phyloP scores from a whole-genome alignment of 2,888 invertebrate species.

The Limnephilus marmoratus region DNA sequence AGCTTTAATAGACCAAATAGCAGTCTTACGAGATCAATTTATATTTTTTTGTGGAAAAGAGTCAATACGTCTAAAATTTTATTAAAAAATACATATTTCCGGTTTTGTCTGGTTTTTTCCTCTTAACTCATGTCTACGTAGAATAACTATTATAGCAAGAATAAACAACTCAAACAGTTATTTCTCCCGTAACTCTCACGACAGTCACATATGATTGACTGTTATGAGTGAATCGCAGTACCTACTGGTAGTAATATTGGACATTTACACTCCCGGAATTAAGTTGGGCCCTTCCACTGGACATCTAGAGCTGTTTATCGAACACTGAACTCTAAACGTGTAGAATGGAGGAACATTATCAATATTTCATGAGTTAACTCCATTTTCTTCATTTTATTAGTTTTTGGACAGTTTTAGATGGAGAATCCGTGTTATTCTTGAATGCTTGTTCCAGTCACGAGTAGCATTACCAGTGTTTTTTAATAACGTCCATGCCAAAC shows the following conservation, averaged over 20 bases:
- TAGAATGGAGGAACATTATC: neutral
- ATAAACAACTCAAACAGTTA: slow-evolving; percentile 53
- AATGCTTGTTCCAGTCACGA: too few relatives aligned
- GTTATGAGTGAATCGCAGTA: slow-evolving; percentile 27
- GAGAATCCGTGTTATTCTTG: too few relatives aligned
- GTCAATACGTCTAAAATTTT: too few relatives aligned
- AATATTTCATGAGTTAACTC: neutral
- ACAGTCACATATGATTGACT: slow-evolving; percentile 28
- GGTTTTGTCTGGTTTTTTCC: neutral
- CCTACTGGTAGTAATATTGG: neutral
- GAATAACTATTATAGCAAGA: neutral
- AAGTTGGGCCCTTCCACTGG: neutral
- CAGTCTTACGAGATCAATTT: too few relatives aligned
- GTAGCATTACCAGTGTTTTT: too few relatives aligned
- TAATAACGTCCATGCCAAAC: too few relatives aligned
- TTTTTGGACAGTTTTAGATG: too few relatives aligned
- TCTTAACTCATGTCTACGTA: neutral
- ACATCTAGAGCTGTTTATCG: neutral
- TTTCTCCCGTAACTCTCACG: slow-evolving; percentile 54
- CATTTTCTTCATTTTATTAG: neutral
- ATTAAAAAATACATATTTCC: too few relatives aligned
- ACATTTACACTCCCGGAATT: neutral
- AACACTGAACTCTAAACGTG: neutral
- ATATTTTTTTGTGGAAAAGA: too few relatives aligned
- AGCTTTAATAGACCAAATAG: too few relatives aligned